These are phyloP conservation scores for Brachyhypopomus gauderio DNA, from an alignment of 2,113 vertebrate species.

Conservation along the genomic window DNA sequence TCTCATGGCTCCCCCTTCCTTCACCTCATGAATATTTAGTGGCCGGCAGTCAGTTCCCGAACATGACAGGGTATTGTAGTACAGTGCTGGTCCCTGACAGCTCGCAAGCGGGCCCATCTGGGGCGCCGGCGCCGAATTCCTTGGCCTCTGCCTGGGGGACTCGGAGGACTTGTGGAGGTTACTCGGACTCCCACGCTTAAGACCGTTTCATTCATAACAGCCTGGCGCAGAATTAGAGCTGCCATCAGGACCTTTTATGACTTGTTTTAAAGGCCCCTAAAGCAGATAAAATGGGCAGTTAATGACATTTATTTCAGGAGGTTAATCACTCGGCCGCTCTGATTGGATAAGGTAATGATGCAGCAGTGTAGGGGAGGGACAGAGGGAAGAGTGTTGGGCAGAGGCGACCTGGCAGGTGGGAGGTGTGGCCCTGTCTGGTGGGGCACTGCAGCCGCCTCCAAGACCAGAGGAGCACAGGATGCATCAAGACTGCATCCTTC, in stretches of 20 bases:
- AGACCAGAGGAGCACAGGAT: slow-evolving; percentile 3
- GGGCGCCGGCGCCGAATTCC: slow-evolving; percentile 4
- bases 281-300: slow-evolving; percentile 64
- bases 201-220: slow-evolving; percentile 48
- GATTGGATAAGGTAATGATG: slow-evolving; percentile 45
- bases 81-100: slow-evolving; percentile 50
- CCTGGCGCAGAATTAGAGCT: slow-evolving; percentile 18
- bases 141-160: slow-evolving; percentile 19
- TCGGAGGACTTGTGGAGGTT: slow-evolving; percentile 38
- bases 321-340: slow-evolving; percentile 58
- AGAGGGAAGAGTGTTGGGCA: slow-evolving; percentile 17
- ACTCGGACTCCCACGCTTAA: slow-evolving; percentile 50
- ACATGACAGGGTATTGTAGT: slow-evolving; percentile 51
- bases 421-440: background rate
- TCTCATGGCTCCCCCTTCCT: slow-evolving; percentile 40
- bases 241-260: slow-evolving; percentile 58
- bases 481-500: slow-evolving; percentile 26
- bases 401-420: slow-evolving; percentile 22
- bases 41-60: slow-evolving; percentile 50
- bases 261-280: slow-evolving; percentile 65
- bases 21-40: slow-evolving; percentile 49
- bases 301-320: slow-evolving; percentile 67
- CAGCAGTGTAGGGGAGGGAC: slow-evolving; percentile 23
- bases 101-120: slow-evolving; percentile 45
- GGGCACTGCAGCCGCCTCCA: background rate